Evolutionary conservation across 2,797 vertebrate genomes (phyloP), one percentile per base, ranked within the genome.

Genomic region (Columba guinea): DNA sequence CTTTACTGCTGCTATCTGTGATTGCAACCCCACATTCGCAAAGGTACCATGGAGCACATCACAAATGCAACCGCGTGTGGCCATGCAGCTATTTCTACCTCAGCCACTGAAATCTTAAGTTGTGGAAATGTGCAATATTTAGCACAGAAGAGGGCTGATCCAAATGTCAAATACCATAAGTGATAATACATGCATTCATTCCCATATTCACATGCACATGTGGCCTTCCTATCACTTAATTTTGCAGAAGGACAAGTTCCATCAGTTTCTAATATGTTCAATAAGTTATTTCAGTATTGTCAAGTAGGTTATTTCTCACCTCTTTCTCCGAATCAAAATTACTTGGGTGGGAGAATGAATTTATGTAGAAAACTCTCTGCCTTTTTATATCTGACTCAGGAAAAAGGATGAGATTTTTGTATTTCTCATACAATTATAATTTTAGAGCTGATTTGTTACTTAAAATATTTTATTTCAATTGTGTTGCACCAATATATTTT

Each of bases 241-340:
- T 86, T 69, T 52, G 63, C 32, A 94, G 87, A 84, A 86, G 59
- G 53, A 82, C 76, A 76, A 93, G 74, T 82, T 91, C 73, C 55
- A 78, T 88, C 83, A 37, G 63, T 73, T 94, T 73, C 76, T 90
- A 91, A 94, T 84, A 79, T 81, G 70, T n/a, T 84, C 85, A 94
- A 88, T 91, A 90, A 91, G 82, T 94, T 88, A 96, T 89, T 88
- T 76, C 76, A 37, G 91, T 94, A 90, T 93, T 86, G 79, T 84
- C 93, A 91, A 94, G 90, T 67, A 87, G 84, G 80, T 94, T 96
- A 89, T 95, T 95, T 95, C 89, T 95, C 88, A 90, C 88, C 37
- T 96, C 87, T 95, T 82, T 44, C 90, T 82, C 80, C 4, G 16
- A 93, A 76, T 69, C 52, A 88, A 87, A 95, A 89, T 95, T 82